These are phyloP conservation scores for Nylanderia fulva DNA, from an alignment of 1,140 invertebrate genomes.

Conservation along the genomic window DNA sequence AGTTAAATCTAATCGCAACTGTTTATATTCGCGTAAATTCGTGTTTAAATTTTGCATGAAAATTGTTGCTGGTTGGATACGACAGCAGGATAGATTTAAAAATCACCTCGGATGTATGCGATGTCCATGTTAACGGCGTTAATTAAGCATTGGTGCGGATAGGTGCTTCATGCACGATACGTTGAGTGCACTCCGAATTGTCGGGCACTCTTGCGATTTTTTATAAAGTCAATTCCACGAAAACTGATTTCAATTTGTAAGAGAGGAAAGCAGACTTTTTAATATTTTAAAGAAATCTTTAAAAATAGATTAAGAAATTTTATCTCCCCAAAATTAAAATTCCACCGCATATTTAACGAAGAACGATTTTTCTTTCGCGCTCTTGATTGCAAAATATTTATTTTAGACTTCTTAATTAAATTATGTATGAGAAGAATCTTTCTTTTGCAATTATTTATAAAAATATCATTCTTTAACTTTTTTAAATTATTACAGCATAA, in stretches of 20 bases:
- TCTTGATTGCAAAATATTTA: neutral
- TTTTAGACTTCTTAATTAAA: neutral
- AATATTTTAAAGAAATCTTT: neutral
- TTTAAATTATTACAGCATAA: neutral
- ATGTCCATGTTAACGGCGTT: conserved; percentile 59
- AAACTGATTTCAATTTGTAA: conserved; percentile 33
- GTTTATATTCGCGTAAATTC: conserved; percentile 38
- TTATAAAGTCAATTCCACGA: conserved; percentile 55
- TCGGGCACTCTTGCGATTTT: conserved; percentile 51
- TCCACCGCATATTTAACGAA: neutral
- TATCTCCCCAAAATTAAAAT: neutral
- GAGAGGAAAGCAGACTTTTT: neutral
- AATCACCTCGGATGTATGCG: conserved; percentile 51
- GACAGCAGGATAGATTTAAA: conserved; percentile 58
- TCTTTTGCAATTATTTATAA: neutral
- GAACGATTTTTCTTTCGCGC: neutral
- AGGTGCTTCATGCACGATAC: conserved; percentile 34
- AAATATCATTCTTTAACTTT: neutral
- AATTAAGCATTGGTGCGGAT: conserved; percentile 61
- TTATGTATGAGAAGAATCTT: neutral
- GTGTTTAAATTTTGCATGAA: conserved; percentile 50
- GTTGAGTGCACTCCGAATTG: conserved; percentile 54
- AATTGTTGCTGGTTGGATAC: conserved; percentile 27
- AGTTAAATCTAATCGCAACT: conserved; percentile 33
- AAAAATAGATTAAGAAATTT: neutral